Base-by-base conservation (phyloP, 2,797 vertebrate genomes). In the Myripristis murdjan region DNA sequence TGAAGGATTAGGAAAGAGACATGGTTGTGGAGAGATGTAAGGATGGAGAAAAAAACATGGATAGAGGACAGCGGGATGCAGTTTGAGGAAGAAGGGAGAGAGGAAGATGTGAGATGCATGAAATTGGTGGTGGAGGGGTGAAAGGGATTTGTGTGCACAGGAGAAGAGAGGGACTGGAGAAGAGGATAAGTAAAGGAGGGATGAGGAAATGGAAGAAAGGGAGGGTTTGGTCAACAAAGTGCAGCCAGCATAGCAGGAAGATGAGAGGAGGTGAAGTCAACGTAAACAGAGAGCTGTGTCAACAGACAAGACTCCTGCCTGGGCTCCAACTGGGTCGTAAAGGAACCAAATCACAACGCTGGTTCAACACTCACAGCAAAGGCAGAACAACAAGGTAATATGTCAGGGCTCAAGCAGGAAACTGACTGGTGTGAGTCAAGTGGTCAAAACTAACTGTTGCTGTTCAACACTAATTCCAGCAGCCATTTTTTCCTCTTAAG, bases 251-350 rank as follows among this genome's bases (percentile, higher is more conserved):
- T 70, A 73, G 88, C 54, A 41, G 70, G 77, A 77, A 68, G 56
- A 83, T 62, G 64, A 80, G 77, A 73, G 64, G 33, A 20, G 64
- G 75, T 70, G 84, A 85, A 74, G 76, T 84, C 81, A 78, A 83
- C 10, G 2, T 69, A 70, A 81, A 85, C 72, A 74, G 26, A 81
- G 75, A 76, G 70, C 66, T 87, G 57, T 79, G 81, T 81, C 63
- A 80, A 82, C 77, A 79, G 56, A 82, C 74, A 70, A 69, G 79
- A 43, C 77, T 70, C 78, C 79, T 56, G 73, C 64, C 56, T 59
- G 73, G 10, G 52, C 47, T 71, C 37, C 11, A 10, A 15, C 48
- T 26, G 22, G 14, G 23, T 10, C 12, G 12, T 33, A 16, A 56
- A 65, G 57, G 33, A 47, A 43, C 59, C 55, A 52, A 75, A 78